Evolutionary conservation across 35 echinoderm and acorn worm species (phyloP).

Genomic region (Strongylocentrotus purpuratus): DNA sequence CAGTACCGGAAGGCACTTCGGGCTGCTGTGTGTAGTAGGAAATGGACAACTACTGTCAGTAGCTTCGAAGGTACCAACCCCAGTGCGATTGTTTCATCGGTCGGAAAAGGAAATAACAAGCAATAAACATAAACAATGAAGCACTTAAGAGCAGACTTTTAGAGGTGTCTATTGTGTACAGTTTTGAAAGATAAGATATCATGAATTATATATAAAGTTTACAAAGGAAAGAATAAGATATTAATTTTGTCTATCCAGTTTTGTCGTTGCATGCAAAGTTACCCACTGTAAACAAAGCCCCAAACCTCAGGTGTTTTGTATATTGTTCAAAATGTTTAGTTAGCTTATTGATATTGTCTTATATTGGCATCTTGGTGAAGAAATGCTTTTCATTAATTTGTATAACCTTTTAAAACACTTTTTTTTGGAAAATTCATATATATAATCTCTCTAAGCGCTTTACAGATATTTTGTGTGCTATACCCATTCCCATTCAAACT

Average conservation of each 20-base stretch:
- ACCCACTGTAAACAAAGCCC: background rate
- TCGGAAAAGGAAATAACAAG: background rate
- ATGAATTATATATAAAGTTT: too few relatives aligned
- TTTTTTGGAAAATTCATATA: too few relatives aligned
- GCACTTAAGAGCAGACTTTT: background rate
- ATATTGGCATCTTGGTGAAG: too few relatives aligned
- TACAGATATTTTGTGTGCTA: too few relatives aligned
- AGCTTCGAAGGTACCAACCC: conserved; percentile 33
- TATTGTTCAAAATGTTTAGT: background rate
- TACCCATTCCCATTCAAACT: too few relatives aligned
- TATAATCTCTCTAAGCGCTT: too few relatives aligned
- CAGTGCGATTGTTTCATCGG: background rate
- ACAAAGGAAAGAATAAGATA: background rate
- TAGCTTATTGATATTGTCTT: background rate
- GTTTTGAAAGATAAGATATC: background rate
- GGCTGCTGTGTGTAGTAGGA: conserved; percentile 56
- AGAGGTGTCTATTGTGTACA: background rate
- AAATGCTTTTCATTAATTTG: too few relatives aligned
- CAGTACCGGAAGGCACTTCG: conserved; percentile 74
- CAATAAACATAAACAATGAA: background rate
- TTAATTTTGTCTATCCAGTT: background rate
- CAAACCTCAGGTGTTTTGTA: background rate
- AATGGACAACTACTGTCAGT: conserved; percentile 28
- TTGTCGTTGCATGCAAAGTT: background rate
- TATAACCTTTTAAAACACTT: too few relatives aligned